Evolutionary conservation across 1,140 invertebrate species (phyloP).

Genomic region (Cyrtorhinus lividipennis): DNA sequence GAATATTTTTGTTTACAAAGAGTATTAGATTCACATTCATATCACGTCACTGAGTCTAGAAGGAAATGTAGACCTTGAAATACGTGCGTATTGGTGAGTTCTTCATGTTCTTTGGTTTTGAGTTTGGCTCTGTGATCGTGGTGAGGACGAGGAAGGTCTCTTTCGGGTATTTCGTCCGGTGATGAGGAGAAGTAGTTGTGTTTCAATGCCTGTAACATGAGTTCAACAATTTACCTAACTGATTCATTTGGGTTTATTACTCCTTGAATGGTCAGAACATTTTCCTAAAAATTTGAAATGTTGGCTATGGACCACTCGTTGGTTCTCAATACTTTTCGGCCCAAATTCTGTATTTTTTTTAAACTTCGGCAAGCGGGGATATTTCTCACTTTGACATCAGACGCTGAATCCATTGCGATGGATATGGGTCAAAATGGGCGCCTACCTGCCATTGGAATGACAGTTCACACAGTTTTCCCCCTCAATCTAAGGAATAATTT

Average conservation of each 20-base stretch:
- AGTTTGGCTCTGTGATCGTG: slow-evolving; percentile 22
- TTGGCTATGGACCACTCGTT: neutral
- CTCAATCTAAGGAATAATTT: too few species aligned
- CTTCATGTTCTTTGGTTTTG: slow-evolving; percentile 11
- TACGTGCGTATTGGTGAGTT: too few species aligned
- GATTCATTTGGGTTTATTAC: neutral
- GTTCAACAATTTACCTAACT: neutral
- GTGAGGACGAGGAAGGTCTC: slow-evolving; percentile 23
- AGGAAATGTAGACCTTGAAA: slow-evolving; percentile 6
- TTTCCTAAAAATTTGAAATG: too few species aligned
- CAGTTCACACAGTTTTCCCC: too few species aligned
- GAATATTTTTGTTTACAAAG: too few species aligned
- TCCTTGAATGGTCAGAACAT: too few species aligned
- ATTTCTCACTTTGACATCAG: neutral
- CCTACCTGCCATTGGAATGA: too few species aligned
- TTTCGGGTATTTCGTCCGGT: slow-evolving; percentile 22
- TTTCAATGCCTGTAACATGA: slow-evolving; percentile 22
- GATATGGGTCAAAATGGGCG: too few species aligned
- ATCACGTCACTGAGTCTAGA: slow-evolving; percentile 1
- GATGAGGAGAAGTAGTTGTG: slow-evolving; percentile 25
- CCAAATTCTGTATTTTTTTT: neutral
- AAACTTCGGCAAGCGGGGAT: neutral
- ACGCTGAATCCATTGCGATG: too few species aligned
- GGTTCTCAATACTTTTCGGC: neutral
- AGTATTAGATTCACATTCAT: too few species aligned